Evolutionary conservation across 1,140 invertebrate species (phyloP).

Genomic region (Oreohelix idahoensis): DNA sequence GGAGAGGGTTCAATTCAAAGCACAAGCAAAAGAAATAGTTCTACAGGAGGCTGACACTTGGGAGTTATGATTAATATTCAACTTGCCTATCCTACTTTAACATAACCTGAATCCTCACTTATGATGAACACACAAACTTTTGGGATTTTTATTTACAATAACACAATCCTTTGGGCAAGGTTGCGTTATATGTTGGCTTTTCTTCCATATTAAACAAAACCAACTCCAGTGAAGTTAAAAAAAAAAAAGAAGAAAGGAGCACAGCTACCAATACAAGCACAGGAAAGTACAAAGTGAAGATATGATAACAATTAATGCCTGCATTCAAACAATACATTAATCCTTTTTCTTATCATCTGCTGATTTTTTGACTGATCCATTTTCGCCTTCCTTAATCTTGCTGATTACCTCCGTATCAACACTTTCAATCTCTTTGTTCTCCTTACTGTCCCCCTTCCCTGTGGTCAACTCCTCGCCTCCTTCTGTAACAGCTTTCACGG

Average conservation of each 20-base stretch:
- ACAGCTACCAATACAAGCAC: neutral
- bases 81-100: too few relatives aligned
- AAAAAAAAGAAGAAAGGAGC: neutral
- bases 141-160: neutral
- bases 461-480: slow-evolving; percentile 16
- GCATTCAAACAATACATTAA: neutral
- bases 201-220: too few relatives aligned
- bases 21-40: too few relatives aligned
- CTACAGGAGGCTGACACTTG: too few relatives aligned
- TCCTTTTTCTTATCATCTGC: slow-evolving; percentile 30
- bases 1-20: too few relatives aligned
- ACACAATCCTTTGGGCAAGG: neutral
- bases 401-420: slow-evolving; percentile 22
- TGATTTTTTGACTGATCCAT: slow-evolving; percentile 4
- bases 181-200: neutral
- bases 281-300: neutral
- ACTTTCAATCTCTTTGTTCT: neutral
- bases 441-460: neutral
- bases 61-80: too few relatives aligned
- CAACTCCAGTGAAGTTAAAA: neutral
- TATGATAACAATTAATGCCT: neutral
- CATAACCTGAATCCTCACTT: too few relatives aligned
- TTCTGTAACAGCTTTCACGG: slow-evolving; percentile 21
- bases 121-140: neutral
- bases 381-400: slow-evolving; percentile 32